Base-by-base conservation (phyloP, 2,888 invertebrate genomes). In the Patella pellucida region DNA sequence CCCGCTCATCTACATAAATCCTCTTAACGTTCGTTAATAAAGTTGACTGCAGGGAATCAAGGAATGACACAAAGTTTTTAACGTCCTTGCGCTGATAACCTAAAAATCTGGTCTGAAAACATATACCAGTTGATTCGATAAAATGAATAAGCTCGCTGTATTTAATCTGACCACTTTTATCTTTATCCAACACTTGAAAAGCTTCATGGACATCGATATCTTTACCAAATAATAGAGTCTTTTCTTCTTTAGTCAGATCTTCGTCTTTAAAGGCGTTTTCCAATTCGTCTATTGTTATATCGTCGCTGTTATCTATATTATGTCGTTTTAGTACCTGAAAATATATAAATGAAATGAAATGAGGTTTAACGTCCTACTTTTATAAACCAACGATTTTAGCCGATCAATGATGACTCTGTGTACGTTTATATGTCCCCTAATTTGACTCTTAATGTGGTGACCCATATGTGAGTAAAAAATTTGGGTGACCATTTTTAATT, bases 11-110 rank as follows among this genome's bases (percentile, higher is more conserved):
- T 0, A 88, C 85, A 76, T 85, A 85, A 31, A 87, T 83, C 54
- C 86, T 74, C 73, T 88, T 87, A 19, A 87, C 85, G 73, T 87
- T 87, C 9, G 86, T 86, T 2, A 87, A 80, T 31, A 89, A 72
- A 1, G 88, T 84, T 14, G 84, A 83, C 77, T 88, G 86, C 19
- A 88, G 77, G 3, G 86, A 83, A 68, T 85, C 83, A 69, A 87
- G 79, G 76, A 87, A 88, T 3, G 85, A 83, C 71, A 82, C 79
- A 14, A 89, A 75, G 68, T 81, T 85, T 19, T 76, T 82, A 31
- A 89, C 84, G 31, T 85, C 84, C 19, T 83, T 81, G 51, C 88
- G 77, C 75, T 85, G 85, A 81, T 86, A 88, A 51, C 88, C 88
- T 52, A 86, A 84, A 82, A 87, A 88, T 67, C 85, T 84, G 19